These are phyloP conservation scores for Plusia festucae DNA, from an alignment of 2,888 invertebrate genomes.

Conservation along the genomic window DNA sequence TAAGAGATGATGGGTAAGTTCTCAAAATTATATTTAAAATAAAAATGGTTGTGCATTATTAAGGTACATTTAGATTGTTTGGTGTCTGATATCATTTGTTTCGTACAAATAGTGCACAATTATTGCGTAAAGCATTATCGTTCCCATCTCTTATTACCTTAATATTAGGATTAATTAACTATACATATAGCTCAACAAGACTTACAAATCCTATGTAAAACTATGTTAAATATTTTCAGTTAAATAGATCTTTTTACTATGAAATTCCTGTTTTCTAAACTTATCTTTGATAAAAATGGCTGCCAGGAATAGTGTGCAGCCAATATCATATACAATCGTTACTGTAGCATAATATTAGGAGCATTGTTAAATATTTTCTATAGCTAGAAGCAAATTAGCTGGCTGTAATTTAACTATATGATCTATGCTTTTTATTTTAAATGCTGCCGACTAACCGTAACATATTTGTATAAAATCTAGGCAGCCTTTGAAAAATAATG, in stretches of 20 bases:
- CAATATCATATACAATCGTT: slow-evolving; percentile 61
- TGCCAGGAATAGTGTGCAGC: slow-evolving; percentile 41
- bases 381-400: slow-evolving; percentile 64
- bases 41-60: slow-evolving; percentile 64
- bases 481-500: not conserved
- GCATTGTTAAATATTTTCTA: slow-evolving; percentile 76
- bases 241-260: slow-evolving; percentile 34
- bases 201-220: slow-evolving; percentile 29
- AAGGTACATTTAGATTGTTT: slow-evolving; percentile 60
- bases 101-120: slow-evolving; percentile 60
- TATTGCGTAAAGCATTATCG: slow-evolving; percentile 40
- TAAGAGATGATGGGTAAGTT: slow-evolving; percentile 19
- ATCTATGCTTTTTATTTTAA: slow-evolving; percentile 29
- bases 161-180: slow-evolving; percentile 17
- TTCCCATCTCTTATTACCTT: slow-evolving; percentile 20
- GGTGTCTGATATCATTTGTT: slow-evolving; percentile 33
- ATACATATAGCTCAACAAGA: slow-evolving; percentile 36
- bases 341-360: slow-evolving; percentile 67
- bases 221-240: slow-evolving; percentile 35
- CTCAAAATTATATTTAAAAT: slow-evolving; percentile 29
- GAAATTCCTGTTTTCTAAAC: slow-evolving; percentile 46
- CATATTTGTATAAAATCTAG: slow-evolving; percentile 19
- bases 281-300: slow-evolving; percentile 55
- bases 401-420: slow-evolving; percentile 43
- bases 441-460: slow-evolving; percentile 15